A percentile compares a stretch with the other conserved stretches of the same genome.
phyloP scores from a whole-genome alignment of 2,888 invertebrate species.

The Oxytorus armatus region DNA sequence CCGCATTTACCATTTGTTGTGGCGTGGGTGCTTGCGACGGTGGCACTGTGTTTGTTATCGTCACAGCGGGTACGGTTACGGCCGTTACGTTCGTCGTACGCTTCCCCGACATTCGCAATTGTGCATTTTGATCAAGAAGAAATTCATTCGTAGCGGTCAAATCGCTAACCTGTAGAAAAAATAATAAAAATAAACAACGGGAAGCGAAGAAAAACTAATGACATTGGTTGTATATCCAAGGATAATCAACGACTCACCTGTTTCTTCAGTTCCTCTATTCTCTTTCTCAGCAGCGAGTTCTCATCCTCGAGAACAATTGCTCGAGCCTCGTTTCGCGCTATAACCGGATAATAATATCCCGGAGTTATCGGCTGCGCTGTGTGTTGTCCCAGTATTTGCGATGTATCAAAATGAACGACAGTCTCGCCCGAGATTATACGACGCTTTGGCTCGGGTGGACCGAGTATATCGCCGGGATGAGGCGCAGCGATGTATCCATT shows the following conservation, averaged over 20 bases:
- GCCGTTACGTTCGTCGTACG: constrained; percentile 85
- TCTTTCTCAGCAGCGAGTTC: constrained; percentile 88
- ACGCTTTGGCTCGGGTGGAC: constrained; percentile 81
- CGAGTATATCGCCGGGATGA: constrained; percentile 80
- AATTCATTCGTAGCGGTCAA: constrained; percentile 92
- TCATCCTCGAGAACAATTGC: constrained; percentile 88
- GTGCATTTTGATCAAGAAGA: constrained; percentile 91
- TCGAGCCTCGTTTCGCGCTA: constrained; percentile 83
- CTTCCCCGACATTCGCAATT: constrained; percentile 87
- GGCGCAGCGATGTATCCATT: constrained; percentile 79
- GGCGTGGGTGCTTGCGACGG: constrained; percentile 85
- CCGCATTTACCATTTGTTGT: constrained; percentile 84
- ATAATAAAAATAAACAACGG: constrained; percentile 4
- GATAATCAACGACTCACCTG: constrained; percentile 84
- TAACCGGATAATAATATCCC: constrained; percentile 82
- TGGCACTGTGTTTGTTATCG: constrained; percentile 86
- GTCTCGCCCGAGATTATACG: constrained; percentile 81
- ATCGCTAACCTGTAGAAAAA: constrained; percentile 86
- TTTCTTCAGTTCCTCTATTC: constrained; percentile 89
- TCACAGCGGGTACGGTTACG: constrained; percentile 87
- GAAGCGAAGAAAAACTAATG: neutral
- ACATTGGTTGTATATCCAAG: constrained; percentile 56
- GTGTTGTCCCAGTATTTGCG: constrained; percentile 81
- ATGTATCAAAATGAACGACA: constrained; percentile 81
- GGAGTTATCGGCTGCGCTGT: constrained; percentile 79